Evolutionary conservation across 2,113 vertebrate species (phyloP).

Genomic region (Channa maculata): DNA sequence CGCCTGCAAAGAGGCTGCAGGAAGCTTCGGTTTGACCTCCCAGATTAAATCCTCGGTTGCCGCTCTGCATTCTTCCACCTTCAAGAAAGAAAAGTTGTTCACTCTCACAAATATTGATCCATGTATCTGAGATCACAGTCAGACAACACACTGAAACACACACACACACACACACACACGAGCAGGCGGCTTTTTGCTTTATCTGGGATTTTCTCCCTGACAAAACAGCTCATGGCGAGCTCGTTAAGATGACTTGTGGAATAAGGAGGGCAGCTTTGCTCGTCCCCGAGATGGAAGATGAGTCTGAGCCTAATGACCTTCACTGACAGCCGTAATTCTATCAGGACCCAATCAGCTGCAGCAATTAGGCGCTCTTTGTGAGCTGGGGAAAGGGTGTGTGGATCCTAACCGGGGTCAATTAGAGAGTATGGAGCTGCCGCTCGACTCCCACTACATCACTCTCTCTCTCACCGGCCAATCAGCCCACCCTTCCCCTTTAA

Average conservation of each 20-base stretch:
- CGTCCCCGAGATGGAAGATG: constrained; percentile 63
- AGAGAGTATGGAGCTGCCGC: constrained; percentile 65
- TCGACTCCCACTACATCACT: constrained; percentile 65
- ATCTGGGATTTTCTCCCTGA: constrained; percentile 57
- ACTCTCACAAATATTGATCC: constrained; percentile 53
- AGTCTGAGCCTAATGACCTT: constrained; percentile 79
- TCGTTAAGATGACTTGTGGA: constrained; percentile 57
- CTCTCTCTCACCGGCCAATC: constrained; percentile 48
- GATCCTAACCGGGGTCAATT: constrained; percentile 82
- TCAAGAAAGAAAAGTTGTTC: constrained; percentile 39
- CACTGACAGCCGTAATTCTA: constrained; percentile 82
- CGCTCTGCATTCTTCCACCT: constrained; percentile 3
- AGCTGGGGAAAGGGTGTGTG: constrained; percentile 62
- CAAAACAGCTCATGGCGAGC: constrained; percentile 57
- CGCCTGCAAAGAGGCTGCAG: background rate
- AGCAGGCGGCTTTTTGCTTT: constrained; percentile 15
- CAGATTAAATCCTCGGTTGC: constrained; percentile 25
- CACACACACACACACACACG: background rate
- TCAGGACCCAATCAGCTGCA: constrained; percentile 81
- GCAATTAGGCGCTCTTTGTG: constrained; percentile 81
- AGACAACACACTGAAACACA: constrained; percentile 11
- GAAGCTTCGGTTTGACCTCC: constrained; percentile 26
- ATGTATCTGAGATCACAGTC: constrained; percentile 35
- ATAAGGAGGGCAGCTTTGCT: constrained; percentile 45
- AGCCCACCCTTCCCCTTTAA: constrained; percentile 53